Conservation (phyloP, 2,113 vertebrate genomes). For the Albula glossodonta region DNA sequence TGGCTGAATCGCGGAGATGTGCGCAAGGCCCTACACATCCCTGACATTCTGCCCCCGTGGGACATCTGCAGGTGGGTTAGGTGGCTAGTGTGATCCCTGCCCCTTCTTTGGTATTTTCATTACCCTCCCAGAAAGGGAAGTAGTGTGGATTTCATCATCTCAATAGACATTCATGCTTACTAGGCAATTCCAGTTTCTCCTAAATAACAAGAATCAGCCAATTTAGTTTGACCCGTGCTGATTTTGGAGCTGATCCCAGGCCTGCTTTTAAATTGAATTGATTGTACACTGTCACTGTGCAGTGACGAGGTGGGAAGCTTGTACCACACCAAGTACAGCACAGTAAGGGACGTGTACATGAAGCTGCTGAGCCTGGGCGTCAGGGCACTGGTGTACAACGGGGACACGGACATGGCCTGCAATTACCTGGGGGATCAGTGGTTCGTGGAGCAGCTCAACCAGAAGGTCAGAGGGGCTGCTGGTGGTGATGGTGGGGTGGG, state of each 20-base stretch:
- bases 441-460: slow-evolving; percentile 71
- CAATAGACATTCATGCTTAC: background rate
- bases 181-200: background rate
- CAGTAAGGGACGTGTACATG: slow-evolving; percentile 61
- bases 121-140: no score
- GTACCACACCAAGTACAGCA: slow-evolving; percentile 55
- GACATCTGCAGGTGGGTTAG: slow-evolving; percentile 68
- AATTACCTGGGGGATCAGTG: slow-evolving; percentile 76
- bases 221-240: background rate
- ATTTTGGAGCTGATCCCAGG: background rate
- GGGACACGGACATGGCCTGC: slow-evolving; percentile 78
- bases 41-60: slow-evolving; percentile 64
- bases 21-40: slow-evolving; percentile 72
- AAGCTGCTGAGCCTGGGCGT: slow-evolving; percentile 67
- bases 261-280: background rate
- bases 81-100: no score
- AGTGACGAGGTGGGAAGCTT: slow-evolving; percentile 56
- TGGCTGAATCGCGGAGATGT: slow-evolving; percentile 73
- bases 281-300: slow-evolving; percentile 1
- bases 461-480: slow-evolving; percentile 48
- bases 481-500: background rate
- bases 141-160: background rate
- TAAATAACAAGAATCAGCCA: background rate
- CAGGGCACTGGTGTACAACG: slow-evolving; percentile 70
- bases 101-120: background rate